Percentiles rank a stretch among this genome's conserved stretches.
Evolutionary conservation across 2,888 invertebrate species (phyloP).

Genomic region (Thysanoteuthis rhombus): DNA sequence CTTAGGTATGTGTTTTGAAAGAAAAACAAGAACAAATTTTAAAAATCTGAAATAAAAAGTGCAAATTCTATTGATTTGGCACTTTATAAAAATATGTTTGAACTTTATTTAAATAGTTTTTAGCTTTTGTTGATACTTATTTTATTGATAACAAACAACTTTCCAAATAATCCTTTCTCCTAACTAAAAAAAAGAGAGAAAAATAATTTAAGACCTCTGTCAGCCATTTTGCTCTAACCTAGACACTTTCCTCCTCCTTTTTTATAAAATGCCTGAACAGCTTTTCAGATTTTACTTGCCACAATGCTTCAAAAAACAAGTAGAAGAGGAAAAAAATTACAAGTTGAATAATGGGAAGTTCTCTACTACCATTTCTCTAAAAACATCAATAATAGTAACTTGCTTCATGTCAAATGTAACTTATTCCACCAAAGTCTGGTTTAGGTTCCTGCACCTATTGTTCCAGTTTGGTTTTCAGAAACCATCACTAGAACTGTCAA

Average conservation of each 20-base stretch:
- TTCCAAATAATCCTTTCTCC: neutral
- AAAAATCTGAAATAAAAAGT: neutral
- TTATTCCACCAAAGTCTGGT: neutral
- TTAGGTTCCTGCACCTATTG: neutral
- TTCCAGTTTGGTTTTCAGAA: too few relatives aligned
- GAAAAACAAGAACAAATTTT: neutral
- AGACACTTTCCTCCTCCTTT: neutral
- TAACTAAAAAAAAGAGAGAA: neutral
- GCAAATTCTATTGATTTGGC: neutral
- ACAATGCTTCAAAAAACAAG: neutral
- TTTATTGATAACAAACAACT: neutral
- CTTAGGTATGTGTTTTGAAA: neutral
- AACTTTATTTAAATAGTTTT: neutral
- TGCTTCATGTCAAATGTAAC: neutral
- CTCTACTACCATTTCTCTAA: neutral
- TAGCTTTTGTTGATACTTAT: neutral
- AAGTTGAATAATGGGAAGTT: neutral
- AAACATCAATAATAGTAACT: neutral
- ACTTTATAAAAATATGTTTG: neutral
- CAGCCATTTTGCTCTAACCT: neutral
- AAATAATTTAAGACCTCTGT: neutral
- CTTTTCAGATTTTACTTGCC: neutral
- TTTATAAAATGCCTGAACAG: slow-evolving; percentile 1
- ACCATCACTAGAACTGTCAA: too few relatives aligned
- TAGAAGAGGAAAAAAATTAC: neutral